A percentile compares a stretch with the other conserved stretches of the same genome.
These are phyloP conservation scores for zebrafish (Danio rerio) DNA, from an alignment of 2,113 vertebrate species.

Conservation along the genomic window DNA sequence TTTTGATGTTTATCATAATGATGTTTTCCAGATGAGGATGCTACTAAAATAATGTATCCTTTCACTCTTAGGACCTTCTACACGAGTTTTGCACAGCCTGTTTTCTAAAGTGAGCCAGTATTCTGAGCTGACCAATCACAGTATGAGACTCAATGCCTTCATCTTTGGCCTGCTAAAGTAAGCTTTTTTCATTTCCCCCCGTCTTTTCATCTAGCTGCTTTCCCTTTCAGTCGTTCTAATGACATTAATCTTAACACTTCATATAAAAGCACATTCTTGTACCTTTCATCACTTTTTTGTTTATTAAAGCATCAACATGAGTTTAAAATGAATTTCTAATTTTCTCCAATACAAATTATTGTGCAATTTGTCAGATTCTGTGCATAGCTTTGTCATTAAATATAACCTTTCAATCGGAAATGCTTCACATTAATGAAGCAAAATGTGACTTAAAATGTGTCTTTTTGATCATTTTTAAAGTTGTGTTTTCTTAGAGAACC, in stretches of 20 bases:
- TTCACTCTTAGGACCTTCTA: conserved; percentile 85
- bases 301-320: neutral
- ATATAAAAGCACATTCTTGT: conserved; percentile 6
- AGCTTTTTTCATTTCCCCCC: conserved; percentile 61
- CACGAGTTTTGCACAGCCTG: conserved; percentile 88
- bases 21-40: neutral
- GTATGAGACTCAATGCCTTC: conserved; percentile 95
- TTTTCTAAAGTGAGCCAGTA: conserved; percentile 91
- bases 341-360: neutral
- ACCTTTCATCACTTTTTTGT: neutral
- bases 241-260: neutral
- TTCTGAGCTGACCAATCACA: conserved; percentile 88
- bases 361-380: neutral
- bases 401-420: neutral
- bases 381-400: neutral
- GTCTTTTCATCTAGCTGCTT: neutral
- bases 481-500: no score
- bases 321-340: neutral
- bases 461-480: no score
- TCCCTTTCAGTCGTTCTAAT: neutral
- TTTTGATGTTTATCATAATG: neutral
- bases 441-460: neutral
- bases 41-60: neutral
- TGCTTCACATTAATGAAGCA: neutral
- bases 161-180: conserved; percentile 97